Conservation (phyloP, 2,113 vertebrate species). For the Paramisgurnus dabryanus region DNA sequence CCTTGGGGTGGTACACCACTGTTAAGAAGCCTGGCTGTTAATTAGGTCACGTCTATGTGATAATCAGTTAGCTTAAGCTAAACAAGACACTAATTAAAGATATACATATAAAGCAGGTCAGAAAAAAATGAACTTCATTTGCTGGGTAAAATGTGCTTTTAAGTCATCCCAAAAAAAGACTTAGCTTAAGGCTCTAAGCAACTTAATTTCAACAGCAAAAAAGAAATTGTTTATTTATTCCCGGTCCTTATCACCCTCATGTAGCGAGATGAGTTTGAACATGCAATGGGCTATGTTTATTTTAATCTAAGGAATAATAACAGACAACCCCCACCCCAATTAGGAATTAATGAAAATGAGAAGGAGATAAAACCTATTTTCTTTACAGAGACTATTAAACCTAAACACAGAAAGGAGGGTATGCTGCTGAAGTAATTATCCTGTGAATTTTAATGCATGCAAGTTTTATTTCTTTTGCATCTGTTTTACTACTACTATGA, state of each 20-base stretch:
- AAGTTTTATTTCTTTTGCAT: constrained; percentile 69
- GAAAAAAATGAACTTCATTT: constrained; percentile 77
- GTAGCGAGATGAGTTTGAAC: constrained; percentile 83
- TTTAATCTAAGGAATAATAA: constrained; percentile 87
- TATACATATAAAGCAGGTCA: constrained; percentile 85
- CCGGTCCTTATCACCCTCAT: constrained; percentile 79
- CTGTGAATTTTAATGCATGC: constrained; percentile 81
- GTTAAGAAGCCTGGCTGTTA: constrained; percentile 74
- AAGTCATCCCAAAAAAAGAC: constrained; percentile 75
- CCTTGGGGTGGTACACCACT: constrained; percentile 71
- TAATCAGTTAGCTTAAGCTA: constrained; percentile 84
- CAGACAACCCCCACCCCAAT: constrained; percentile 83
- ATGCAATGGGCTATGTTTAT: constrained; percentile 83
- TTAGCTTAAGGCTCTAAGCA: constrained; percentile 81
- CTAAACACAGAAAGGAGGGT: constrained; percentile 77
- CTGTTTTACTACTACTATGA: constrained; percentile 74
- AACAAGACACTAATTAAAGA: constrained; percentile 85
- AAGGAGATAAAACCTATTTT: constrained; percentile 83
- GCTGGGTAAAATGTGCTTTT: constrained; percentile 77
- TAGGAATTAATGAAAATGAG: constrained; percentile 87
- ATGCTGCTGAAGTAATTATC: constrained; percentile 78
- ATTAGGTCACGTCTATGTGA: constrained; percentile 81
- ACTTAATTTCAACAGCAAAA: constrained; percentile 82
- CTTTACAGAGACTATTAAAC: constrained; percentile 84
- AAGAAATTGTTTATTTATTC: constrained; percentile 83